A percentile compares a stretch with the other conserved stretches of the same genome.
phyloP scores from a whole-genome alignment of 1,140 invertebrate species.

The Halyomorpha halys region DNA sequence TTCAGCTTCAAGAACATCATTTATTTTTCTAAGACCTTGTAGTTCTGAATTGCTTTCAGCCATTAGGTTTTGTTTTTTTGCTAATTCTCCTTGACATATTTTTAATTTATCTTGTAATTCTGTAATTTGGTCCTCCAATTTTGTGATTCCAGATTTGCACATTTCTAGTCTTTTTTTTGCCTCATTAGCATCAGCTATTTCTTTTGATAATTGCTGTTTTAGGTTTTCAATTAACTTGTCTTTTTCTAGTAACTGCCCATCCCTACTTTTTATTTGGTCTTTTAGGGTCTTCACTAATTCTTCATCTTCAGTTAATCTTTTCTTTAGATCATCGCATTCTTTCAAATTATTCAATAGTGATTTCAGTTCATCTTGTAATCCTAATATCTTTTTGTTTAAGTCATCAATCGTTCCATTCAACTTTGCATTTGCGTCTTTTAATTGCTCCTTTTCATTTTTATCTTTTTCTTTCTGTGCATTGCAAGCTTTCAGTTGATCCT shows the following conservation, averaged over 20 bases:
- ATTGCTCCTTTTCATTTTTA: conserved; percentile 9
- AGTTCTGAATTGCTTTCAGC: background rate
- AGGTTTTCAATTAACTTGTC: background rate
- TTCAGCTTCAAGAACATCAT: background rate
- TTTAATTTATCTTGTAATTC: conserved; percentile 10
- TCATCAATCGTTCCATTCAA: too few relatives aligned
- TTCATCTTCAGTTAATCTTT: conserved; percentile 1
- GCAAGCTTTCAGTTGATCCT: background rate
- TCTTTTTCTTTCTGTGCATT: background rate
- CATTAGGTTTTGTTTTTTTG: background rate
- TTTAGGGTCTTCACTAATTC: background rate
- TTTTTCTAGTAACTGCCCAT: background rate
- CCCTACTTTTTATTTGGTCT: background rate
- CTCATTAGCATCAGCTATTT: background rate
- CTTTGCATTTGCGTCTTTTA: background rate
- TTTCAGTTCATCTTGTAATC: background rate
- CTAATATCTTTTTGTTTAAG: background rate
- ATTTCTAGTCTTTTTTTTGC: conserved; percentile 9
- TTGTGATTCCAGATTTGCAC: background rate
- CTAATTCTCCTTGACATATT: background rate
- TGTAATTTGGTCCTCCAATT: background rate
- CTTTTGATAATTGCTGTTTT: background rate
- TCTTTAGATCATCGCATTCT: conserved; percentile 4
- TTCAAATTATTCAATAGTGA: background rate
- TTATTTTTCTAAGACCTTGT: background rate